These are phyloP conservation scores for Chymomyza caudatula DNA, from an alignment of 2,888 invertebrate genomes.

Conservation along the genomic window DNA sequence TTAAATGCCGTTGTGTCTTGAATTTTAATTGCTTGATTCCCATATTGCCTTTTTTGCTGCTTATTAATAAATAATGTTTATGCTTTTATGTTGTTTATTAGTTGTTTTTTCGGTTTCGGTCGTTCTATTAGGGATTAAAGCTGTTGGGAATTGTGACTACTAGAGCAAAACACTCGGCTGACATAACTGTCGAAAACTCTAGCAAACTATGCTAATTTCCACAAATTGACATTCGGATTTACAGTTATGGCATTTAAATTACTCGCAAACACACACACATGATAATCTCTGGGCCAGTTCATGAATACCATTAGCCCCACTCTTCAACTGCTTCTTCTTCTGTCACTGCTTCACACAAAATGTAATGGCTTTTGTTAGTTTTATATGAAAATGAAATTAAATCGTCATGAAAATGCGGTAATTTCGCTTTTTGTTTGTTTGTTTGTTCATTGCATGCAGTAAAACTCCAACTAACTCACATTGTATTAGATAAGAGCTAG, in stretches of 20 bases:
- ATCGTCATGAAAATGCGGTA: conserved; percentile 54
- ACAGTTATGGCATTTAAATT: neutral
- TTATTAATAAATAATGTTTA: conserved; percentile 64
- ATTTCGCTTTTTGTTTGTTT: conserved; percentile 26
- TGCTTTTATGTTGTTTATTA: neutral
- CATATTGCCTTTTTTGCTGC: conserved; percentile 40
- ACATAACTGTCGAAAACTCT: neutral
- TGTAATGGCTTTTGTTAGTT: neutral
- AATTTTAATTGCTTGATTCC: conserved; percentile 61
- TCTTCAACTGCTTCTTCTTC: neutral
- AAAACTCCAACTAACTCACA: conserved; percentile 25
- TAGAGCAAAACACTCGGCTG: no score
- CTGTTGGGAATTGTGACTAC: neutral
- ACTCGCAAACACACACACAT: neutral
- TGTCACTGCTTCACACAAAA: neutral
- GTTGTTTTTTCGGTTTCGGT: neutral
- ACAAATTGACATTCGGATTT: conserved; percentile 41
- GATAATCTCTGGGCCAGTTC: neutral
- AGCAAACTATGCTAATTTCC: conserved; percentile 6
- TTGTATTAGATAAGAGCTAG: conserved; percentile 46
- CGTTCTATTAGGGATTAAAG: neutral
- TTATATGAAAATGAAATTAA: conserved; percentile 60
- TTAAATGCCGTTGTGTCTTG: conserved; percentile 66
- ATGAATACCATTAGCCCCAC: neutral
- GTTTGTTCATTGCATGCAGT: conserved; percentile 22